Evolutionary conservation across 2,113 vertebrate genomes (phyloP).

Genomic region (Nothoprocta pentlandii): DNA sequence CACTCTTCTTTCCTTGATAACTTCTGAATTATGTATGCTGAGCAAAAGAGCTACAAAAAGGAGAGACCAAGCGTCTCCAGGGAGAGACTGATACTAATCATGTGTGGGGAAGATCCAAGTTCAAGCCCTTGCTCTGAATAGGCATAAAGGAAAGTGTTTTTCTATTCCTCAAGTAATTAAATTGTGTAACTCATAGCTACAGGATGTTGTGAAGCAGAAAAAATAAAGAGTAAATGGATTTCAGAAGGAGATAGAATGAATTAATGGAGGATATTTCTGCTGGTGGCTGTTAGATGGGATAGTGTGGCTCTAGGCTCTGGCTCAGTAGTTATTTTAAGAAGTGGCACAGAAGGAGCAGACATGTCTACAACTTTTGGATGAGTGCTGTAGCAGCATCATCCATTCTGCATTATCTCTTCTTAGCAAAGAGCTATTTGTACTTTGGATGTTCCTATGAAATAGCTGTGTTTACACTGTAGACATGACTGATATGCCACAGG

Average conservation of each 20-base stretch:
- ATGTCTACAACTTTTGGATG: background rate
- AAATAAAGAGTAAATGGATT: constrained; percentile 35
- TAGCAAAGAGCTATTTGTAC: background rate
- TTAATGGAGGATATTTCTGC: constrained; percentile 35
- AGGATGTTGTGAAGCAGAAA: constrained; percentile 63
- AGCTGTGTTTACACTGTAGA: background rate
- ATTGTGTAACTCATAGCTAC: constrained; percentile 49
- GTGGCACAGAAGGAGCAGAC: background rate
- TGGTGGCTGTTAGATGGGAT: background rate
- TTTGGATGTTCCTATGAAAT: background rate
- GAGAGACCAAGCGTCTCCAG: constrained; percentile 4
- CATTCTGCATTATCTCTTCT: background rate
- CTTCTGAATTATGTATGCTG: constrained; percentile 30
- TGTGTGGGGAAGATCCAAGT: constrained; percentile 32
- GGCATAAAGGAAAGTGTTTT: constrained; percentile 53
- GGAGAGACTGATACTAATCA: constrained; percentile 17
- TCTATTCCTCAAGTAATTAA: constrained; percentile 55
- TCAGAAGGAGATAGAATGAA: background rate
- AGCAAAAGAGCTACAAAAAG: background rate
- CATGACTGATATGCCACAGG: too few species aligned
- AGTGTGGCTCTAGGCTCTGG: background rate
- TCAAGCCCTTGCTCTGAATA: constrained; percentile 44
- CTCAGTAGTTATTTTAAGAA: constrained; percentile 18
- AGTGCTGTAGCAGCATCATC: background rate
- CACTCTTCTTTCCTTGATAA: background rate